Evolutionary conservation across 1,140 invertebrate species (phyloP), one percentile per base, ranked within the genome.

Genomic region (Agrypnia vestita): DNA sequence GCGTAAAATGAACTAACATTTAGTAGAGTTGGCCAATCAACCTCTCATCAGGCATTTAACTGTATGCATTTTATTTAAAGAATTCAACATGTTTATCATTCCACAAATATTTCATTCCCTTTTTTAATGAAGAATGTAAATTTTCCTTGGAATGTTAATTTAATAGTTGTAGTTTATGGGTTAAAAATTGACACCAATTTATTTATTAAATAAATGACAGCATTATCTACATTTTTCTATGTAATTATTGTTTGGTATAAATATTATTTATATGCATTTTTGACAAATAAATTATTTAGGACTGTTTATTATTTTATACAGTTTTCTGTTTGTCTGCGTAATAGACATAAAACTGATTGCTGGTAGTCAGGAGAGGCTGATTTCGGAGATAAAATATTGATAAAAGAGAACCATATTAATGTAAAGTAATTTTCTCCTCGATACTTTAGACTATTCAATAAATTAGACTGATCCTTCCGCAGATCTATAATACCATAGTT

Each of bases 401-500:
- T 12, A 46, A 71, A 71, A 71, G 67, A 51, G 67, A 15, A 77
- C 67, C 17, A 25, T 49, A 3, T 71, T 53, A 15, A 56, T 76
- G 59, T 76, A 62, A 76, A 74, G 46, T 76, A 47, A 76, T 76
- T 76, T 61, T 72, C 44, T 76, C 73, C 73, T 76, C 56, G 15
- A 21, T 76, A 76, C 73, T 77, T 47, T 80, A 83, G 82, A 77
- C 75, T 82, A 82, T 82, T 74, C 75, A 44, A 81, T 76, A 46
- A 83, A 80, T 76, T 83, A 83, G 82, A 83, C 82, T 80, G 82
- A 80, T 79, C 53, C 49, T 83, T 78, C 73, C 73, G 77, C 82
- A 78, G 75, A 83, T 78, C 59, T 67, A 69, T 76, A 82, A 74
- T 73, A 80, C 67, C 71, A 74, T 74, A 74, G 71, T 74, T 71